A percentile compares a stretch with the other conserved stretches of the same genome.
These are phyloP conservation scores for Odocoileus hemionus DNA, from an alignment of 2,113 vertebrate species.

Conservation along the genomic window DNA sequence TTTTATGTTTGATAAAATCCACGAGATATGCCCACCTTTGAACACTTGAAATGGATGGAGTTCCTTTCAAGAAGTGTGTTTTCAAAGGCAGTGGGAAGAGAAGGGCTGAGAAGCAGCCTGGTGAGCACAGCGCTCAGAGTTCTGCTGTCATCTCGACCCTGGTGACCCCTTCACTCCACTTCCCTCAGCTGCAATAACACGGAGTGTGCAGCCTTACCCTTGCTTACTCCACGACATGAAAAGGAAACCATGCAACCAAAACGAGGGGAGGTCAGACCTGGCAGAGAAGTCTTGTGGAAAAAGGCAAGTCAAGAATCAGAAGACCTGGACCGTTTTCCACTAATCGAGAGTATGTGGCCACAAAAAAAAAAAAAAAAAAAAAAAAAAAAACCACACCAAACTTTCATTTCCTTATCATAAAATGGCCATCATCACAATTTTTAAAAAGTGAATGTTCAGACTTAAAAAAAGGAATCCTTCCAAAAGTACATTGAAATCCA, in stretches of 20 bases:
- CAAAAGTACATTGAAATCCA: not conserved
- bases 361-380: not conserved
- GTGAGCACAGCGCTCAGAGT: not conserved
- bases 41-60: not conserved
- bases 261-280: not conserved
- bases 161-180: not conserved
- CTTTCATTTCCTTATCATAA: not conserved
- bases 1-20: constrained; percentile 21
- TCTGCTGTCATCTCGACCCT: not conserved
- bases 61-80: not conserved
- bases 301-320: not conserved
- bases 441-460: not conserved
- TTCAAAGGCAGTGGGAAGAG: not conserved
- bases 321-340: not conserved
- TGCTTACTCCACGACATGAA: not conserved
- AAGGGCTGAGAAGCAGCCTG: not conserved
- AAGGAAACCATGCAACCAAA: not conserved
- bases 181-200: constrained; percentile 34
- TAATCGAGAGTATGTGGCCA: not conserved
- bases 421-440: not conserved
- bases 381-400: no score
- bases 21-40: not conserved
- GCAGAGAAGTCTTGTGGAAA: not conserved
- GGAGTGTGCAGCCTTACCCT: not conserved
- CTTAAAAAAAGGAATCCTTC: not conserved